Percentiles rank a stretch among this genome's conserved stretches.
These are phyloP conservation scores for Pelobates cultripes DNA, from an alignment of 2,797 vertebrate genomes.

Conservation along the genomic window DNA sequence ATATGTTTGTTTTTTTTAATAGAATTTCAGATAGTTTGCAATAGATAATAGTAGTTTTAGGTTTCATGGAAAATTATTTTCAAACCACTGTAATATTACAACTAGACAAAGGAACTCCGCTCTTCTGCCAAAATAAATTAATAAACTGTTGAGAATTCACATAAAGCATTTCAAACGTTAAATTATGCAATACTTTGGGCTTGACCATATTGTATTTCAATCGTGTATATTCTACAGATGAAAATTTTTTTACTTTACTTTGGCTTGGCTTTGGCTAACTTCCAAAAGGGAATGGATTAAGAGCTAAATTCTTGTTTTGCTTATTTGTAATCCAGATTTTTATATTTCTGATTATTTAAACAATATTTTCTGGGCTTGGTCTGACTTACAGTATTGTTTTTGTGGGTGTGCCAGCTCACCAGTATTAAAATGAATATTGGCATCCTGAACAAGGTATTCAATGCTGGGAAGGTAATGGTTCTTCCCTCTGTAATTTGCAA, in stretches of 20 bases:
- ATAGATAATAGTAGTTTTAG: background rate
- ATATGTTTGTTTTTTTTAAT: background rate
- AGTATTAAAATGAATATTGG: too few species aligned
- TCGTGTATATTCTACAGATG: background rate
- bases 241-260: background rate
- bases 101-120: background rate
- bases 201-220: conserved; percentile 1
- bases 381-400: too few species aligned
- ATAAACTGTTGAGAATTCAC: background rate
- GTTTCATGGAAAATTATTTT: conserved; percentile 4
- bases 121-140: background rate
- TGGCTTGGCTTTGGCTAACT: background rate
- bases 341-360: too few species aligned
- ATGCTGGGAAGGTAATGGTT: too few species aligned
- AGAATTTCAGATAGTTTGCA: conserved; percentile 7
- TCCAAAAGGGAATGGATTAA: too few species aligned
- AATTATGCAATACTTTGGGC: background rate
- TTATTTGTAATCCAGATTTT: too few species aligned
- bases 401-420: too few species aligned
- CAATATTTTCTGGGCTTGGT: too few species aligned
- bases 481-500: too few species aligned
- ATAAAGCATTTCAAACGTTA: background rate
- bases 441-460: too few species aligned
- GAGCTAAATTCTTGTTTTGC: too few species aligned
- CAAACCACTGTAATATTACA: background rate